A percentile compares a stretch with the other conserved stretches of the same genome.
phyloP scores from a whole-genome alignment of 2,888 invertebrate genomes.

The Pollenia amentaria region DNA sequence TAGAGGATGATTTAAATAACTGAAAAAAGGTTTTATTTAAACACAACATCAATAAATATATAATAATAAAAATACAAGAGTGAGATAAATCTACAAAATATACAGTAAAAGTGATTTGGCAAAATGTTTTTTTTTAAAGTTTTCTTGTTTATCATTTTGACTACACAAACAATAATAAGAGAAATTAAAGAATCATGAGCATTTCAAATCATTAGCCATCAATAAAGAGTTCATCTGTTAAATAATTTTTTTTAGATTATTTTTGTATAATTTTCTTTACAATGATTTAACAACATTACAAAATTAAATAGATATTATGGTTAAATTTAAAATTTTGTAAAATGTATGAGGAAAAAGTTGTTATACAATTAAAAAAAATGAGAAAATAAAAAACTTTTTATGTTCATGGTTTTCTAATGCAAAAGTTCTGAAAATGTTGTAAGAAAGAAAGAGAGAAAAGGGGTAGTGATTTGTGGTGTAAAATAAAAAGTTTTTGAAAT shows the following conservation, averaged over 20 bases:
- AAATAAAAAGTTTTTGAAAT: background rate
- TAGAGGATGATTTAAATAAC: conserved; percentile 23
- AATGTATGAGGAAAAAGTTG: background rate
- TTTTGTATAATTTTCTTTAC: conserved; percentile 30
- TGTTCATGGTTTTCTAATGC: background rate
- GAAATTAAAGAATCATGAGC: background rate
- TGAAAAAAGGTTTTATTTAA: conserved; percentile 1
- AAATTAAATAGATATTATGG: background rate
- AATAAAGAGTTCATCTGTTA: conserved; percentile 17
- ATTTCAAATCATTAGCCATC: conserved; percentile 45
- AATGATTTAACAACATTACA: conserved; percentile 46
- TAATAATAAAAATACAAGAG: conserved; percentile 34
- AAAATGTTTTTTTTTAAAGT: background rate
- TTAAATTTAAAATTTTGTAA: conserved; percentile 11
- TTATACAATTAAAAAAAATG: conserved; percentile 21
- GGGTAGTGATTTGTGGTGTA: conserved; percentile 4
- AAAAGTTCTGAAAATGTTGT: too few species aligned
- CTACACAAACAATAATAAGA: conserved; percentile 27
- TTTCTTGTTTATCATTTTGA: background rate
- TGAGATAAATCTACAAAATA: conserved; percentile 59
- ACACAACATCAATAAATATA: conserved; percentile 59
- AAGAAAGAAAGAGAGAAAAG: background rate
- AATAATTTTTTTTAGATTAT: conserved; percentile 13
- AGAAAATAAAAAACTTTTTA: background rate
- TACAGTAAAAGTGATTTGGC: conserved; percentile 52